These are phyloP conservation scores for Calosoma granatense DNA, from an alignment of 1,140 invertebrate species.

Conservation along the genomic window DNA sequence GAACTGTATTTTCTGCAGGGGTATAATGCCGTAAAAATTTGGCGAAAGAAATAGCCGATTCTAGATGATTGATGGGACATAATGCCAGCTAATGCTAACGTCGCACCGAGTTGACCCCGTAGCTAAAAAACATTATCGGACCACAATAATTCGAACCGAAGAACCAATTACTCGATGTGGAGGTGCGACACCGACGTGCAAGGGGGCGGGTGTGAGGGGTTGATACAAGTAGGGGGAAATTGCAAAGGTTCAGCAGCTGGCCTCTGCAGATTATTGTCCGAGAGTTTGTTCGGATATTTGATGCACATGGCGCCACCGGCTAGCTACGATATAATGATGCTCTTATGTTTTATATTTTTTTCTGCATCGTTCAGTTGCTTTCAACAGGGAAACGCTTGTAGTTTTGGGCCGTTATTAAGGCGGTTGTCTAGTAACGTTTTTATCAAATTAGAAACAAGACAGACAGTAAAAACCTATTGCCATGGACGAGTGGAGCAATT, in stretches of 20 bases:
- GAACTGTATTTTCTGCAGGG: background rate
- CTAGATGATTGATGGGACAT: background rate
- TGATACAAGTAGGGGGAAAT: too few species aligned
- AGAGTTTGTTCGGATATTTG: background rate
- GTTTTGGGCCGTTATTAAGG: too few species aligned
- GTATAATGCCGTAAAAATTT: background rate
- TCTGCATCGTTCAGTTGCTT: background rate
- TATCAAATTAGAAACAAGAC: too few species aligned
- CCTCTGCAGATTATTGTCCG: background rate
- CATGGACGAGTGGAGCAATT: background rate
- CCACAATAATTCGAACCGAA: background rate
- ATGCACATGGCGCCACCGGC: background rate
- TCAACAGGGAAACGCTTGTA: background rate
- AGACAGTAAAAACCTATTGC: background rate
- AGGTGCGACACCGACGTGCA: too few species aligned
- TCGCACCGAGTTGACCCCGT: background rate
- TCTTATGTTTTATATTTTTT: background rate
- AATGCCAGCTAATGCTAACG: background rate
- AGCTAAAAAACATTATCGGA: background rate
- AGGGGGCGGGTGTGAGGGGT: too few species aligned
- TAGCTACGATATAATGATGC: background rate
- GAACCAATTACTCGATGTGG: background rate
- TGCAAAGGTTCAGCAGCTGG: background rate
- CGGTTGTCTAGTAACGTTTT: too few species aligned
- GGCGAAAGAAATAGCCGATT: background rate